Conservation (phyloP, 2,797 vertebrate species). For the Valencia hispanica region DNA sequence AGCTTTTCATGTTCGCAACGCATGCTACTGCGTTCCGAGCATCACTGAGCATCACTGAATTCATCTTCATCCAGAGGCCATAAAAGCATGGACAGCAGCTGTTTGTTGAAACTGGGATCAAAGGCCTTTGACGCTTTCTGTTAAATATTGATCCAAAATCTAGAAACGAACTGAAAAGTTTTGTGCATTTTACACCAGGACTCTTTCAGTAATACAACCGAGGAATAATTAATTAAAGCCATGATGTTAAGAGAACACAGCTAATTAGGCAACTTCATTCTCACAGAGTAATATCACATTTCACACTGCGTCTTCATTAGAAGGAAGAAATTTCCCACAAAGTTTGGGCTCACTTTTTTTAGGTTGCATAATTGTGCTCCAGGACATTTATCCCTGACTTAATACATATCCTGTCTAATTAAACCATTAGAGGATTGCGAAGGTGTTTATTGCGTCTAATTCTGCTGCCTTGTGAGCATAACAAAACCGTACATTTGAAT, state of each 20-base stretch:
- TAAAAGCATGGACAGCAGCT: not conserved
- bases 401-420: constrained; percentile 19
- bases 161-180: not conserved
- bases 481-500: constrained; percentile 5
- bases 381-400: constrained; percentile 32
- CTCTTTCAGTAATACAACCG: constrained; percentile 36
- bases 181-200: constrained; percentile 7
- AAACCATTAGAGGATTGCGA: constrained; percentile 21
- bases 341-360: constrained; percentile 34
- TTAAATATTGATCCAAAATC: constrained; percentile 13
- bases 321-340: constrained; percentile 19
- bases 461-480: not conserved
- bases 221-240: constrained; percentile 51
- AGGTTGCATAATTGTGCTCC: constrained; percentile 29
- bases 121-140: constrained; percentile 3
- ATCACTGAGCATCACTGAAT: not conserved
- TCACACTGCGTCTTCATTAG: constrained; percentile 22
- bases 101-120: not conserved
- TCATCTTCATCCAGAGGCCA: not conserved
- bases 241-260: constrained; percentile 30
- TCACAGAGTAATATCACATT: constrained; percentile 32
- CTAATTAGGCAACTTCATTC: constrained; percentile 53
- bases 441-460: constrained; percentile 8
- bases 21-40: not conserved
- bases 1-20: constrained; percentile 10